Percentiles rank a stretch among this genome's conserved stretches.
These are phyloP conservation scores for Holothuria glaberrima DNA, from an alignment of 35 echinoderm and acorn worm genomes.

Conservation along the genomic window DNA sequence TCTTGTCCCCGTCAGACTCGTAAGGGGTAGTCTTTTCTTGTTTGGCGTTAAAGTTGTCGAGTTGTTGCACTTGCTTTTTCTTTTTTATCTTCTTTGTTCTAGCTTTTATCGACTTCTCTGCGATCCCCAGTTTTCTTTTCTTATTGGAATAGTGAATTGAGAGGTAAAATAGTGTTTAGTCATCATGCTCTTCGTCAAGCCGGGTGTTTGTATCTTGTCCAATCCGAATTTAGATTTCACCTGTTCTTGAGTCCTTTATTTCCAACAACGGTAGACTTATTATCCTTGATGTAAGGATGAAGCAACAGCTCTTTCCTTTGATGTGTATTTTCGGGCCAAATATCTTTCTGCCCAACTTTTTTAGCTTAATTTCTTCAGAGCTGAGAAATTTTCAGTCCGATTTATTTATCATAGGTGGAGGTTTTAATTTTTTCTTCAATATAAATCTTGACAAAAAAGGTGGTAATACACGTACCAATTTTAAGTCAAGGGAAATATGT, in stretches of 20 bases:
- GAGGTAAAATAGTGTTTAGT: neutral
- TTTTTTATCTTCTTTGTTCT: too few relatives aligned
- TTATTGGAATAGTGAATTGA: neutral
- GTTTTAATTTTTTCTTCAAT: too few relatives aligned
- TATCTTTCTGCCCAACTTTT: neutral
- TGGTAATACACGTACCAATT: neutral
- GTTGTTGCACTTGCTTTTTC: too few relatives aligned
- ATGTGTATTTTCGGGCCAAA: neutral
- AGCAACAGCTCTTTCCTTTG: neutral
- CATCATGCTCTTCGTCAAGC: too few relatives aligned
- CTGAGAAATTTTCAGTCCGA: too few relatives aligned
- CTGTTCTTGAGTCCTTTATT: neutral
- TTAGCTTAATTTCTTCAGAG: neutral
- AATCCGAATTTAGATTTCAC: neutral
- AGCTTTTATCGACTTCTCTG: too few relatives aligned
- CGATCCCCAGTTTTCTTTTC: too few relatives aligned
- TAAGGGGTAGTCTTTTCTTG: too few relatives aligned
- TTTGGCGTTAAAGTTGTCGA: too few relatives aligned
- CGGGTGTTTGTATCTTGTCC: too few relatives aligned
- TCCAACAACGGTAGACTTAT: neutral
- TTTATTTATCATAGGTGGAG: too few relatives aligned
- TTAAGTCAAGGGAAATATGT: neutral
- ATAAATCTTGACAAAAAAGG: neutral
- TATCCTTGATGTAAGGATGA: neutral
- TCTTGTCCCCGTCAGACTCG: too few relatives aligned